These are phyloP conservation scores for Arvicanthis niloticus DNA, from an alignment of 2,113 vertebrate species.

Conservation along the genomic window DNA sequence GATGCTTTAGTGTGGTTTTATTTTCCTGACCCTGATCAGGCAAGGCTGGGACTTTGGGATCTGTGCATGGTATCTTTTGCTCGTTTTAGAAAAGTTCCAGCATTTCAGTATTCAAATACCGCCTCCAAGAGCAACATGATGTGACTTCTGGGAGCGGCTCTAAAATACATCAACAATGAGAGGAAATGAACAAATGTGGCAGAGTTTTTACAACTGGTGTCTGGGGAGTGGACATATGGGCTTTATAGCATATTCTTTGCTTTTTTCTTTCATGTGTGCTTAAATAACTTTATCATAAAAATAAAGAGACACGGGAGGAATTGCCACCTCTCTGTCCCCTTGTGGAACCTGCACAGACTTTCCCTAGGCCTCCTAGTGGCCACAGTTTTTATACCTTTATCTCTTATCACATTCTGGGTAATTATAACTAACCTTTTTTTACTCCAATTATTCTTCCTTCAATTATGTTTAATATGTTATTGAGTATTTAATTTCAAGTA, in stretches of 20 bases:
- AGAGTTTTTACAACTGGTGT: slow-evolving; percentile 36
- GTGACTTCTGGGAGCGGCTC: slow-evolving; percentile 8
- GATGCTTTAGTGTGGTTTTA: not conserved
- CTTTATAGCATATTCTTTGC: slow-evolving; percentile 19
- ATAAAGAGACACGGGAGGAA: not conserved
- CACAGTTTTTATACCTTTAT: slow-evolving; percentile 28
- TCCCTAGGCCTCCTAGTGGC: not conserved
- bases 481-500: slow-evolving; percentile 44
- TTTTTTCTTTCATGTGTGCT: slow-evolving; percentile 40
- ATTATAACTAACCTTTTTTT: slow-evolving; percentile 63
- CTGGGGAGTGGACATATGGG: not conserved
- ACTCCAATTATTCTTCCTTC: slow-evolving; percentile 39
- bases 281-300: slow-evolving; percentile 61
- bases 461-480: slow-evolving; percentile 35
- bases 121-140: not conserved
- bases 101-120: slow-evolving; percentile 51
- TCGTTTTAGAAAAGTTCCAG: slow-evolving; percentile 32
- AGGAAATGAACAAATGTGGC: not conserved
- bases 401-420: slow-evolving; percentile 27
- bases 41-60: not conserved
- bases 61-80: not conserved
- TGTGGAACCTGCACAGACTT: not conserved
- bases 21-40: slow-evolving; percentile 35
- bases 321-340: not conserved
- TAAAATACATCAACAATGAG: not conserved